phyloP scores from a whole-genome alignment of 2,888 invertebrate species.

The Rhagophthalmus giganteus region DNA sequence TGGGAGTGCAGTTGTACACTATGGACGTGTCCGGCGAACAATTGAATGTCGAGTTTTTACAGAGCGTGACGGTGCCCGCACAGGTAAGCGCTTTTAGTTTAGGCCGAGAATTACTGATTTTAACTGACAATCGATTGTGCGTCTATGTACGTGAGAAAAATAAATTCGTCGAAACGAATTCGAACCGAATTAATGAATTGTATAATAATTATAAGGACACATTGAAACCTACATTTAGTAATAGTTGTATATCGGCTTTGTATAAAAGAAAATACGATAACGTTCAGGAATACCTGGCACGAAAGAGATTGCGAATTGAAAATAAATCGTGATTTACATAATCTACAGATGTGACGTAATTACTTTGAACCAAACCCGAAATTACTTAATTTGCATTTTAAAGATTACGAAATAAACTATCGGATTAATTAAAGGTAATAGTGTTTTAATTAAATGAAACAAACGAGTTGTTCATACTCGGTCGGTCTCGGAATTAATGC shows the following conservation, averaged over 20 bases:
- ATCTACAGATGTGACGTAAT: too few species aligned
- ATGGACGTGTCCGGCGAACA: conserved; percentile 42
- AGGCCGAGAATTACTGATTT: conserved; percentile 44
- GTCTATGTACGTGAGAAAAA: conserved; percentile 22
- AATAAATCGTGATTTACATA: conserved; percentile 47
- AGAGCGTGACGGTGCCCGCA: conserved; percentile 40
- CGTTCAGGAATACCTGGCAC: conserved; percentile 76
- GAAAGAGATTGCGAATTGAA: conserved; percentile 71
- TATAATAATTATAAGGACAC: conserved; percentile 23
- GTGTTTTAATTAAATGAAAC: too few species aligned
- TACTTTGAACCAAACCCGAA: too few species aligned
- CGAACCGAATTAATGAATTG: conserved; percentile 35
- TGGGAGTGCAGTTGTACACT: conserved; percentile 52
- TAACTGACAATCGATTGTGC: conserved; percentile 33
- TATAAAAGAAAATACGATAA: conserved; percentile 82
- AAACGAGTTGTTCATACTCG: too few species aligned
- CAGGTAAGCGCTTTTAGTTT: conserved; percentile 52
- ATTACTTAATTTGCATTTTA: too few species aligned
- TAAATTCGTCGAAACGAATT: conserved; percentile 8
- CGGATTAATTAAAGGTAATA: too few species aligned
- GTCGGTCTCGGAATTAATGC: too few species aligned
- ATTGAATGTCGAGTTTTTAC: conserved; percentile 14
- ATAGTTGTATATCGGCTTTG: conserved; percentile 59
- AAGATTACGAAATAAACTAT: too few species aligned
- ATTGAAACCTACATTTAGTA: conserved; percentile 30